Conservation (phyloP, 2,797 vertebrate species). For the Ceryle rudis region DNA sequence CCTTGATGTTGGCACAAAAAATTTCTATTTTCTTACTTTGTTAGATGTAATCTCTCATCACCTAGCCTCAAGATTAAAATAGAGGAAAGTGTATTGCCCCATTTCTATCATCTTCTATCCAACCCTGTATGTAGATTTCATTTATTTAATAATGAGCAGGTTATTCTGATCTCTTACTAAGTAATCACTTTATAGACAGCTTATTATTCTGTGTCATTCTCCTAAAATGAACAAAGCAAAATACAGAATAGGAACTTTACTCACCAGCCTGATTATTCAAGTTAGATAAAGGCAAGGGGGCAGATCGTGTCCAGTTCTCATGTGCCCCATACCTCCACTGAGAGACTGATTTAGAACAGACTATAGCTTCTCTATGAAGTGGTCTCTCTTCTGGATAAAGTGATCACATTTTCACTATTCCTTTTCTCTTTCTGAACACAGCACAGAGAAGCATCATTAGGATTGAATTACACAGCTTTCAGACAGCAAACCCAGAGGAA, state of each 20-base stretch:
- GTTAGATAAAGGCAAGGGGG: background rate
- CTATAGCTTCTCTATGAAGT: background rate
- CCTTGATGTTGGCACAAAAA: background rate
- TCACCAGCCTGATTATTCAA: background rate
- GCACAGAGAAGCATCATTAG: background rate
- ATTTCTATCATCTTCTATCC: background rate
- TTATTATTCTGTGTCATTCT: background rate
- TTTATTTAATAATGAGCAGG: background rate
- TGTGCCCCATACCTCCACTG: background rate
- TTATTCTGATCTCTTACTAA: background rate
- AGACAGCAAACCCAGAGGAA: conserved; percentile 16
- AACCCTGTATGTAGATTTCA: background rate
- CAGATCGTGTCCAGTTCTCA: background rate
- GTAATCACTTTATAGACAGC: background rate
- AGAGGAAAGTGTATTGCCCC: background rate
- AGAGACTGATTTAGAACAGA: background rate
- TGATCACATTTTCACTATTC: background rate
- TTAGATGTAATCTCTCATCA: background rate
- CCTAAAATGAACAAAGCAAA: background rate
- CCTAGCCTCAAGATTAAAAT: background rate
- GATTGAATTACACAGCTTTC: conserved; percentile 9
- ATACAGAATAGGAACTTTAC: background rate
- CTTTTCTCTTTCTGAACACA: background rate
- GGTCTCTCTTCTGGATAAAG: background rate
- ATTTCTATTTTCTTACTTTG: background rate